phyloP scores from a whole-genome alignment of 2,113 vertebrate genomes.

The Gopherus flavomarginatus region DNA sequence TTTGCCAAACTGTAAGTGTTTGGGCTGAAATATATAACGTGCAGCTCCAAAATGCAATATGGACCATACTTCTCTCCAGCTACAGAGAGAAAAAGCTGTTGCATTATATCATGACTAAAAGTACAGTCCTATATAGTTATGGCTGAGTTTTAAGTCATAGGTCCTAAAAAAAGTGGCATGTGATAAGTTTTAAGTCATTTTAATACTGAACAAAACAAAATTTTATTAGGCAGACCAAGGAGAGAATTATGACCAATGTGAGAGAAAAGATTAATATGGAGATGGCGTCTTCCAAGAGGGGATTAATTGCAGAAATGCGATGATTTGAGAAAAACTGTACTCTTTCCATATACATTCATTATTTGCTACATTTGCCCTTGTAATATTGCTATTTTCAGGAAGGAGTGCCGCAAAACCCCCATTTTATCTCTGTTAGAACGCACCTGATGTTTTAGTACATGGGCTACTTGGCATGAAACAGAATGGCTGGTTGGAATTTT shows the following conservation, averaged over 20 bases:
- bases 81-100: neutral
- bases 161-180: accelerated
- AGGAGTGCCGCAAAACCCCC: accelerated
- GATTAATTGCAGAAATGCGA: neutral
- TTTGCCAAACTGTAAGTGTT: neutral
- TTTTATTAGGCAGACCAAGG: neutral
- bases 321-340: neutral
- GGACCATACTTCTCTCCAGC: neutral
- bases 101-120: neutral
- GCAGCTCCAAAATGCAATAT: neutral
- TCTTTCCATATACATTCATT: neutral
- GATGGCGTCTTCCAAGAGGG: neutral
- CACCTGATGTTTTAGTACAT: neutral
- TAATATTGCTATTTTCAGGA: accelerated
- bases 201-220: neutral
- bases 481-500: accelerated
- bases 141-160: neutral
- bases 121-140: neutral
- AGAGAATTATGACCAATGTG: neutral
- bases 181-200: neutral
- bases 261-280: neutral
- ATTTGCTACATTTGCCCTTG: neutral
- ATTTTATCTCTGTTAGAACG: accelerated
- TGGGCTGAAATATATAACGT: neutral
- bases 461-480: neutral